Evolutionary conservation across 2,113 vertebrate species (phyloP).

Genomic region (Microtus pennsylvanicus): DNA sequence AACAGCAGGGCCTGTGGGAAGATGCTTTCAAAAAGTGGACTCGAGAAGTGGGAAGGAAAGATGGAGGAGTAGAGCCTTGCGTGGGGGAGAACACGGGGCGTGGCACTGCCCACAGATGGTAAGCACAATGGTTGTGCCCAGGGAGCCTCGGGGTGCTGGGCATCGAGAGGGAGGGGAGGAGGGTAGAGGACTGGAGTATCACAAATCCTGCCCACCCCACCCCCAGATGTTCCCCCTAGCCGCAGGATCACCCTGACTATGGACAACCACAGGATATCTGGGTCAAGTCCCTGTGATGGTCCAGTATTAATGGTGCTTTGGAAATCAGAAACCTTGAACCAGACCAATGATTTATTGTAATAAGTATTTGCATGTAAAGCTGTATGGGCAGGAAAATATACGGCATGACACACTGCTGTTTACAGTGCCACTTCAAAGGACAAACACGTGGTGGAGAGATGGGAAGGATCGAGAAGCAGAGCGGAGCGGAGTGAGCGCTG

Average conservation of each 20-base stretch:
- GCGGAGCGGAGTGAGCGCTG: fast-evolving
- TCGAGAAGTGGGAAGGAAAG: not conserved
- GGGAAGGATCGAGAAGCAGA: not conserved
- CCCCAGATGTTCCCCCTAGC: not conserved
- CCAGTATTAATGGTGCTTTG: not conserved
- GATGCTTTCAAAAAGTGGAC: not conserved
- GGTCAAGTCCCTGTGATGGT: not conserved
- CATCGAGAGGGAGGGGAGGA: not conserved
- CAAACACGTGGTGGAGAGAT: not conserved
- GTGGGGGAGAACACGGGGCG: not conserved
- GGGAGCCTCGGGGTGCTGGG: not conserved
- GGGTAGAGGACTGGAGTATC: not conserved
- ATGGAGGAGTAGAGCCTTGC: not conserved
- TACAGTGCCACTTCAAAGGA: not conserved
- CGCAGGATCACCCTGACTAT: not conserved
- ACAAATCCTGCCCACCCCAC: not conserved
- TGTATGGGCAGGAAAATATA: not conserved
- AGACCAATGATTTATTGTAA: not conserved
- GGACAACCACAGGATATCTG: not conserved
- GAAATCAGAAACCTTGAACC: not conserved
- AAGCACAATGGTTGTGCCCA: not conserved
- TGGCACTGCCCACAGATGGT: not conserved
- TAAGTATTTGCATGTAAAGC: not conserved
- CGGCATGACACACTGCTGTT: not conserved
- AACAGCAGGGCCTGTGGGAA: not conserved